Evolutionary conservation across 1,140 invertebrate genomes (phyloP).

Genomic region (Drosophila tsacasi): DNA sequence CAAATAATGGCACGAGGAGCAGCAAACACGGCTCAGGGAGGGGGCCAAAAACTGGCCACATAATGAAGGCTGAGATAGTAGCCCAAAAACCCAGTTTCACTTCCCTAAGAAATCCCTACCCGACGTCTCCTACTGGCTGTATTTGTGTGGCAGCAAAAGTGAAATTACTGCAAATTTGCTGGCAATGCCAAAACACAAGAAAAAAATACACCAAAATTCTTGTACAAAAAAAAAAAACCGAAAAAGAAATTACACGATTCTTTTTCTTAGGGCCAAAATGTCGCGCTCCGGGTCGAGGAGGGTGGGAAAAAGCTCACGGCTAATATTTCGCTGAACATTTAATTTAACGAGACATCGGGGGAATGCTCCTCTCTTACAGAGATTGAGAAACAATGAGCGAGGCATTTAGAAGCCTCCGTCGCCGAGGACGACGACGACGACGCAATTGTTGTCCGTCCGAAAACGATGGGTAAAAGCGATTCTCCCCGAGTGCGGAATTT

Average conservation of each 20-base stretch:
- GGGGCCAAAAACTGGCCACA: constrained; percentile 36
- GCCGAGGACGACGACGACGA: neutral
- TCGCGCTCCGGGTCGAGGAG: constrained; percentile 38
- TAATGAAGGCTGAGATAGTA: constrained; percentile 56
- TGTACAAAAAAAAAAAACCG: neutral
- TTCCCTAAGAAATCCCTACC: constrained; percentile 10
- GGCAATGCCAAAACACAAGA: constrained; percentile 49
- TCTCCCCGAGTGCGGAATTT: constrained; percentile 23
- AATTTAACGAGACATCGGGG: constrained; percentile 75
- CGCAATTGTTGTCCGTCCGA: constrained; percentile 31
- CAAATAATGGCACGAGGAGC: constrained; percentile 10
- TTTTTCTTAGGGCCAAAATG: constrained; percentile 43
- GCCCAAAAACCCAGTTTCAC: constrained; percentile 24
- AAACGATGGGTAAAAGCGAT: neutral
- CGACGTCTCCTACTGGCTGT: constrained; percentile 4
- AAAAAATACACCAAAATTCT: constrained; percentile 9
- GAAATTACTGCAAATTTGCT: constrained; percentile 79
- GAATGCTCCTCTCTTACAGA: constrained; percentile 45
- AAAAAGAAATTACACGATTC: constrained; percentile 36
- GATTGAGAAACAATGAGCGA: constrained; percentile 51
- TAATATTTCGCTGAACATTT: constrained; percentile 84
- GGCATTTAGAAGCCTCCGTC: constrained; percentile 30
- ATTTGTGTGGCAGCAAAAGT: constrained; percentile 66
- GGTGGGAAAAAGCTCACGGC: constrained; percentile 31
- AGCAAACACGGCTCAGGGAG: constrained; percentile 35